phyloP scores from a whole-genome alignment of 2,888 invertebrate species.

The Cephonodes hylas region DNA sequence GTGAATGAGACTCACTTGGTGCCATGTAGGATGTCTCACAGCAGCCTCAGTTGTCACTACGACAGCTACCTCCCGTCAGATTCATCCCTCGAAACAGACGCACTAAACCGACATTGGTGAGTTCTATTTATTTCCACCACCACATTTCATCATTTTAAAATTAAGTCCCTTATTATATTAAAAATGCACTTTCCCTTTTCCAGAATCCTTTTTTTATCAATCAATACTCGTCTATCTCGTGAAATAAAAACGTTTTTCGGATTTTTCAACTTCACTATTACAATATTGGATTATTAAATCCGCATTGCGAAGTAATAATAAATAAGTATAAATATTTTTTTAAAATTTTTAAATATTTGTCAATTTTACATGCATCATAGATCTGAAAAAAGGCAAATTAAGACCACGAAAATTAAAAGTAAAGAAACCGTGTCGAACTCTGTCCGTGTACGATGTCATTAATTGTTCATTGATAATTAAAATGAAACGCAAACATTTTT shows the following conservation, averaged over 20 bases:
- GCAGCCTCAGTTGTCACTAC: slow-evolving; percentile 76
- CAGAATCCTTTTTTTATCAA: neutral
- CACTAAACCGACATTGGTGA: slow-evolving; percentile 77
- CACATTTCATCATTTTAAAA: neutral
- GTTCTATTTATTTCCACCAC: slow-evolving; percentile 34
- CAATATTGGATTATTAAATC: neutral
- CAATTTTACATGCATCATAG: too few relatives aligned
- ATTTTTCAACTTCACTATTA: neutral
- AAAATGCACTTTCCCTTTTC: neutral
- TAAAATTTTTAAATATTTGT: too few relatives aligned
- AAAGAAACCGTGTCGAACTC: neutral
- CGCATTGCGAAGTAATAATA: neutral
- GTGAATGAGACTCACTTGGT: slow-evolving; percentile 64
- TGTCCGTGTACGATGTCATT: neutral
- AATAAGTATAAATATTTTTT: too few relatives aligned
- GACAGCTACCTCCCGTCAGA: slow-evolving; percentile 77
- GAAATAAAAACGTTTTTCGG: neutral
- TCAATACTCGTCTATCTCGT: neutral
- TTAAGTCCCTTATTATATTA: neutral
- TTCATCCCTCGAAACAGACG: slow-evolving; percentile 75
- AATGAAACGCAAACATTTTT: neutral
- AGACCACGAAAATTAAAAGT: too few relatives aligned
- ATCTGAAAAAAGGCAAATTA: too few relatives aligned
- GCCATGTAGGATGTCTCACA: slow-evolving; percentile 81
- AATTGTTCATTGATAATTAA: neutral